Conservation (phyloP, 2,888 invertebrate species). For the Sarcophaga rosellei region DNA sequence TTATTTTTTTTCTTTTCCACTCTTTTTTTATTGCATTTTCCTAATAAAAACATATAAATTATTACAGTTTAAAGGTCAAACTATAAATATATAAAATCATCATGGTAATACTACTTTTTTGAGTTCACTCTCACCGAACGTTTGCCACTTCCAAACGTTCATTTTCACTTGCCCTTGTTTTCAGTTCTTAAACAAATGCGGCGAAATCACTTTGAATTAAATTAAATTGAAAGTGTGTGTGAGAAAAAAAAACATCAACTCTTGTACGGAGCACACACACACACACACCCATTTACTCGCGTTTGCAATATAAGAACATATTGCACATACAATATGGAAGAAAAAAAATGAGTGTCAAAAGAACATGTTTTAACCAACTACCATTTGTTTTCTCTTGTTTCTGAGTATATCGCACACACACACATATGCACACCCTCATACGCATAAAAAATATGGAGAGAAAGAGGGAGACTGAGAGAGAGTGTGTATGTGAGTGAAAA, state of each 20-base stretch:
- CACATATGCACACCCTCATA: background rate
- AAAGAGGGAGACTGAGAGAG: no score
- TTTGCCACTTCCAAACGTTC: background rate
- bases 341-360: conserved; percentile 17
- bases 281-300: background rate
- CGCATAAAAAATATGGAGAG: no score
- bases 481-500: no score
- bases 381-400: background rate
- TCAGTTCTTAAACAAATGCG: background rate
- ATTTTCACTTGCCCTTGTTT: background rate
- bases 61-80: no score
- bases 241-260: conserved; percentile 19
- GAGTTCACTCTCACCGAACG: background rate
- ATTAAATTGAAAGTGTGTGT: conserved; percentile 51
- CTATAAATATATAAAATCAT: no score
- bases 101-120: background rate
- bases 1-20: no score
- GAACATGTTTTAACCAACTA: conserved; percentile 27
- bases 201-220: conserved; percentile 57
- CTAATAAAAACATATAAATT: no score
- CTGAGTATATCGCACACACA: background rate
- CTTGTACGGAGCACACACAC: background rate
- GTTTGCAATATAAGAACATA: background rate
- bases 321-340: background rate
- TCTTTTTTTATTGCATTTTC: no score